Percentiles rank a stretch among this genome's conserved stretches.
These are phyloP conservation scores for Coecobrya sp. DNA, from an alignment of 2,888 invertebrate species.

Conservation along the genomic window DNA sequence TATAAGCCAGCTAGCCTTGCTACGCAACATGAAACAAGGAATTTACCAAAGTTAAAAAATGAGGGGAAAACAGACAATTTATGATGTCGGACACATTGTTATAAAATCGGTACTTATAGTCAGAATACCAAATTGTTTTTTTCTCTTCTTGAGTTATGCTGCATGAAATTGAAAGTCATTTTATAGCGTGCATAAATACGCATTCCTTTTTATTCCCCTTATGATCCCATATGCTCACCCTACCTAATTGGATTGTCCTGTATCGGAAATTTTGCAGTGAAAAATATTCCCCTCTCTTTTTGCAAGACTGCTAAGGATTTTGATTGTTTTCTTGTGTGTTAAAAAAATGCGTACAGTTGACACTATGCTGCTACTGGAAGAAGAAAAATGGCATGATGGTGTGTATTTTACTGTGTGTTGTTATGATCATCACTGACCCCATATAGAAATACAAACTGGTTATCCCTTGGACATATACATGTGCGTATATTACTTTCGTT, in stretches of 20 bases:
- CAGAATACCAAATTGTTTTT: neutral
- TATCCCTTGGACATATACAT: neutral
- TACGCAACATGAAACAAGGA: neutral
- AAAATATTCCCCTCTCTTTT: neutral
- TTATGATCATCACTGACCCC: neutral
- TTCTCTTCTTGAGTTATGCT: neutral
- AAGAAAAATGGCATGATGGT: conserved; percentile 8
- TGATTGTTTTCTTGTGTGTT: neutral
- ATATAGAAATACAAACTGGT: neutral
- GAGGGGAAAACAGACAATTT: neutral
- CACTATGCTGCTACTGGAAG: neutral
- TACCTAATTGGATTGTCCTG: neutral
- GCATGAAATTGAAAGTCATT: conserved; percentile 17
- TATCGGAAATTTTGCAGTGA: neutral
- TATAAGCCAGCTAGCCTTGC: no score
- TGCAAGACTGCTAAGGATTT: neutral
- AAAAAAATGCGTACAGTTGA: neutral
- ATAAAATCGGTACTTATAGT: neutral
- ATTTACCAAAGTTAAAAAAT: neutral
- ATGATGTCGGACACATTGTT: neutral
- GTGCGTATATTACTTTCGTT: neutral
- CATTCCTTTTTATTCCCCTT: neutral
- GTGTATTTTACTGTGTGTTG: neutral
- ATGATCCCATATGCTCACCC: neutral
- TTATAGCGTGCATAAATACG: neutral